These are phyloP conservation scores for Operophtera brumata DNA, from an alignment of 2,888 invertebrate species.

Conservation along the genomic window DNA sequence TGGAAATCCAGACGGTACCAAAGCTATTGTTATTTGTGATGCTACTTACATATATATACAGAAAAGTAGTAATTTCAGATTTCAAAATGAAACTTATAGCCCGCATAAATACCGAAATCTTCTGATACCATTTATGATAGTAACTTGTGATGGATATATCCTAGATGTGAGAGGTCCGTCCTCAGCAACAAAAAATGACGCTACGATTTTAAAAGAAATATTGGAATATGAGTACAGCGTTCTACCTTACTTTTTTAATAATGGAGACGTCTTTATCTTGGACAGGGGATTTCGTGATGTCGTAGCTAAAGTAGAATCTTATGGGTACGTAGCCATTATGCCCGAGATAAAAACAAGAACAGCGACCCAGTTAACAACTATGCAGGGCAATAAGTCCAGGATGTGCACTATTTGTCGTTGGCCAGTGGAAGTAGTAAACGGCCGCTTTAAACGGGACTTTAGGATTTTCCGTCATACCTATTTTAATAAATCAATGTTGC, in stretches of 20 bases:
- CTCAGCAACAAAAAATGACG: conserved; percentile 22
- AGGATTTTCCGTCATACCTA: too few relatives aligned
- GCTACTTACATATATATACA: conserved; percentile 28
- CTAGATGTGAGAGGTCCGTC: conserved; percentile 24
- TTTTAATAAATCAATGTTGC: too few relatives aligned
- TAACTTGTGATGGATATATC: conserved; percentile 23
- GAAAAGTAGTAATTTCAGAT: conserved; percentile 26
- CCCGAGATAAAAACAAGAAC: too few relatives aligned
- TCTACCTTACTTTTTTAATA: conserved; percentile 16
- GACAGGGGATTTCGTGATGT: too few relatives aligned
- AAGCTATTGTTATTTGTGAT: conserved; percentile 21
- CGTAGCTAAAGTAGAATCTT: too few relatives aligned
- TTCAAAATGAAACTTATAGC: conserved; percentile 28
- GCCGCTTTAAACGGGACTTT: conserved; percentile 15
- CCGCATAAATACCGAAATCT: conserved; percentile 24
- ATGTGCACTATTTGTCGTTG: conserved; percentile 12
- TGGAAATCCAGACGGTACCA: not conserved
- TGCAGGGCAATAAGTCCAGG: conserved; percentile 17
- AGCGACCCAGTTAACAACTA: conserved; percentile 6
- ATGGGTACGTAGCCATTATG: too few relatives aligned
- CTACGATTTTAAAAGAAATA: conserved; percentile 18
- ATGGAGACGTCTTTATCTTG: conserved; percentile 27
- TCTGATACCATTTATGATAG: conserved; percentile 23
- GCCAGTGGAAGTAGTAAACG: conserved; percentile 17
- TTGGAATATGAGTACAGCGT: conserved; percentile 18